A percentile compares a stretch with the other conserved stretches of the same genome.
Conservation (phyloP, 2,797 vertebrate genomes). For the Danio kyathit region DNA sequence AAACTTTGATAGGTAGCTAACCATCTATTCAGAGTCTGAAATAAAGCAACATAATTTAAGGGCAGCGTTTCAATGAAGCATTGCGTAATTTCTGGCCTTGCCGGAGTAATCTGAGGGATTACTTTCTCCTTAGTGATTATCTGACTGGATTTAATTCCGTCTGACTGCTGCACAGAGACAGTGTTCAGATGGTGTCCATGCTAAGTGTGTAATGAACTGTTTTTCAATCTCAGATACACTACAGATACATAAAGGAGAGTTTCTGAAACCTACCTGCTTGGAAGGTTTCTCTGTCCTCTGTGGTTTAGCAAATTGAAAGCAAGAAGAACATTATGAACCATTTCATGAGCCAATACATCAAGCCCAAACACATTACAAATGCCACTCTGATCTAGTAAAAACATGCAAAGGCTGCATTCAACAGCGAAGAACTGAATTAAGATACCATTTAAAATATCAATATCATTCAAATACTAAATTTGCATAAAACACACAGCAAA, state of each 20-base stretch:
- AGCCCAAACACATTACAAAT: background rate
- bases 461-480: slow-evolving; percentile 7
- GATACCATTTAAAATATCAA: background rate
- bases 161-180: slow-evolving; percentile 14
- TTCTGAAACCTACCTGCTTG: slow-evolving; percentile 73
- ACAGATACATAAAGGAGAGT: background rate
- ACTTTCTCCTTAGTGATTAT: slow-evolving; percentile 55
- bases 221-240: background rate
- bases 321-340: slow-evolving; percentile 43
- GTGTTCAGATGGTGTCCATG: background rate
- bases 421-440: background rate
- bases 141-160: slow-evolving; percentile 55
- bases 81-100: slow-evolving; percentile 53
- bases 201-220: background rate
- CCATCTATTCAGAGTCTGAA: slow-evolving; percentile 9
- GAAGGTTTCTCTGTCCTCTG: slow-evolving; percentile 73
- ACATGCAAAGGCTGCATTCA: slow-evolving; percentile 17
- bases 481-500: background rate
- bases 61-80: slow-evolving; percentile 18
- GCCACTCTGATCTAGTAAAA: background rate
- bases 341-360: background rate
- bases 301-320: slow-evolving; percentile 60
- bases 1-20: background rate
- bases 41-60: slow-evolving; percentile 23
- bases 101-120: slow-evolving; percentile 50